These are phyloP conservation scores for Gonioctena quinquepunctata DNA, from an alignment of 1,140 invertebrate genomes.

Conservation along the genomic window DNA sequence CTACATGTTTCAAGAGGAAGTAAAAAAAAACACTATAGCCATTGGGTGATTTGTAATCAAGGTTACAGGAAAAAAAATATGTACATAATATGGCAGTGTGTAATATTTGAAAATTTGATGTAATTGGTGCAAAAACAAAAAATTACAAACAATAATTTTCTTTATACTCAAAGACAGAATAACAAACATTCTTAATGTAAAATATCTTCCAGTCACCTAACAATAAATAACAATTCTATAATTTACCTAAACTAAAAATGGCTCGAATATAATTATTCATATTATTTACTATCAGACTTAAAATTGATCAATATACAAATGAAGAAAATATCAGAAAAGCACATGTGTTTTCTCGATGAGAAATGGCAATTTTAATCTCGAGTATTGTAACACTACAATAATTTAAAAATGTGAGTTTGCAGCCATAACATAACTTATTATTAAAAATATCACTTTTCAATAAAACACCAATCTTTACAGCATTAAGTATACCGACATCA, in stretches of 20 bases:
- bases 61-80: slow-evolving; percentile 3
- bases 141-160: neutral
- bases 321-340: too few species aligned
- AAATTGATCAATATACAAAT: slow-evolving; percentile 10
- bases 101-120: slow-evolving; percentile 7
- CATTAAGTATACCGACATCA: too few species aligned
- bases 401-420: too few species aligned
- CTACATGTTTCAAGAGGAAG: too few species aligned
- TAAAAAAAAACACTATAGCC: neutral
- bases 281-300: slow-evolving; percentile 15
- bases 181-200: slow-evolving; percentile 11
- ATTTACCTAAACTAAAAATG: slow-evolving; percentile 24
- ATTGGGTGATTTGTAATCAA: slow-evolving; percentile 13
- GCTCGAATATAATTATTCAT: neutral
- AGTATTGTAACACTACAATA: too few species aligned
- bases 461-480: too few species aligned
- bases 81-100: slow-evolving; percentile 32
- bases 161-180: neutral
- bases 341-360: too few species aligned
- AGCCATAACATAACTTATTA: too few species aligned
- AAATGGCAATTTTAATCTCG: too few species aligned
- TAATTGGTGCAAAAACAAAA: neutral
- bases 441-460: too few species aligned
- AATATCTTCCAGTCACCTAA: slow-evolving; percentile 9
- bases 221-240: slow-evolving; percentile 26